A percentile compares a stretch with the other conserved stretches of the same genome.
phyloP scores from a whole-genome alignment of 2,888 invertebrate genomes.

The Allacma fusca region DNA sequence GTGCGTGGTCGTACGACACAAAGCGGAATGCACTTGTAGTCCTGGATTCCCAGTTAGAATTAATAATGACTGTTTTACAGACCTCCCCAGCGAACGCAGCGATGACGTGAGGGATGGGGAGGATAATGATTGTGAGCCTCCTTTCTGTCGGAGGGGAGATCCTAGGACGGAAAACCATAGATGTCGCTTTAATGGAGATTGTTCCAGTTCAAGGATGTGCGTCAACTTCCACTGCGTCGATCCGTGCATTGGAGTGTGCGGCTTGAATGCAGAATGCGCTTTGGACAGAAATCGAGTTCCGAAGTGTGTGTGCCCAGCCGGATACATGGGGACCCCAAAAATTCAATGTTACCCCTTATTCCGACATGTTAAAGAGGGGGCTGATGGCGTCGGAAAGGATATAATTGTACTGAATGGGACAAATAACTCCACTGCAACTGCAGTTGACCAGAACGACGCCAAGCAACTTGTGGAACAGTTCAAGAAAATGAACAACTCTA shows the following conservation, averaged over 20 bases:
- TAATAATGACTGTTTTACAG: slow-evolving; percentile 39
- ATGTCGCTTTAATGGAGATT: slow-evolving; percentile 34
- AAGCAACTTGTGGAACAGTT: background rate
- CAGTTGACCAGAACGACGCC: background rate
- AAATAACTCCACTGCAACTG: background rate
- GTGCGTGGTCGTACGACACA: slow-evolving; percentile 16
- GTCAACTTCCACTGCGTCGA: slow-evolving; percentile 28
- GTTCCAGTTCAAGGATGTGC: slow-evolving; percentile 27
- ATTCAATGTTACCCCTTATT: slow-evolving; percentile 29
- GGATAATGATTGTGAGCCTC: slow-evolving; percentile 37
- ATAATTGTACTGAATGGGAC: slow-evolving; percentile 18
- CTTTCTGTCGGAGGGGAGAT: slow-evolving; percentile 36
- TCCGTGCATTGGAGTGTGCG: slow-evolving; percentile 16
- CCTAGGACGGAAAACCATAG: slow-evolving; percentile 18
- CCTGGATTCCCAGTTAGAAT: slow-evolving; percentile 30
- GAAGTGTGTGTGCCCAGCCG: slow-evolving; percentile 23
- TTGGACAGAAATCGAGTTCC: slow-evolving; percentile 11
- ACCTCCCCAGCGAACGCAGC: background rate
- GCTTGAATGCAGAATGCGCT: slow-evolving; percentile 22
- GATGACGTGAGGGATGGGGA: background rate
- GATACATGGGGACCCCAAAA: slow-evolving; percentile 31
- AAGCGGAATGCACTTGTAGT: slow-evolving; percentile 29
- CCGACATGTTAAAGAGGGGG: slow-evolving; percentile 21
- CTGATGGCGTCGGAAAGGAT: background rate
- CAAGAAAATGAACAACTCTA: background rate